These are phyloP conservation scores for Diadophis punctatus DNA, from an alignment of 2,113 vertebrate species.

Conservation along the genomic window DNA sequence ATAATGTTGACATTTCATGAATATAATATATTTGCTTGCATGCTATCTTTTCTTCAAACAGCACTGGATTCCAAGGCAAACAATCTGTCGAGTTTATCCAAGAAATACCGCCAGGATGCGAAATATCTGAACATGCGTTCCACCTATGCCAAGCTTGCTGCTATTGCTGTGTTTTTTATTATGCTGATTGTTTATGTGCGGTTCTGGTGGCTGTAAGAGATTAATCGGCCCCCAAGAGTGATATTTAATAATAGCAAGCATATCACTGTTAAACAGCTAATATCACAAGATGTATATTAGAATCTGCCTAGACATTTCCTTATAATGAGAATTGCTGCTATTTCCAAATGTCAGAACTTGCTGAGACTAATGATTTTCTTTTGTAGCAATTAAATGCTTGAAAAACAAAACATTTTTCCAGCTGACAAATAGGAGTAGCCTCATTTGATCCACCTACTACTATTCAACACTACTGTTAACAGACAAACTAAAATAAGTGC, in stretches of 20 bases:
- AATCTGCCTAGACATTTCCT: constrained; percentile 60
- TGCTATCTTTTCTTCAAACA: constrained; percentile 51
- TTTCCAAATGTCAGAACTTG: constrained; percentile 52
- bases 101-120: constrained; percentile 96
- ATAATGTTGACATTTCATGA: not conserved
- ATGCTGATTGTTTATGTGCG: constrained; percentile 97
- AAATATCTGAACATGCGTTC: constrained; percentile 99
- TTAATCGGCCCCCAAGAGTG: constrained; percentile 41
- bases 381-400: constrained; percentile 49
- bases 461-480: constrained; percentile 30
- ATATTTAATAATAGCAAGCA: constrained; percentile 56
- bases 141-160: constrained; percentile 95
- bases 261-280: constrained; percentile 64
- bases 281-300: constrained; percentile 70
- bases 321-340: constrained; percentile 41
- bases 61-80: constrained; percentile 98
- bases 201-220: constrained; percentile 97
- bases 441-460: constrained; percentile 38
- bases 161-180: constrained; percentile 93
- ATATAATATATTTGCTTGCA: constrained; percentile 15
- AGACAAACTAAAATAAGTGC: constrained; percentile 42
- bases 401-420: constrained; percentile 34
- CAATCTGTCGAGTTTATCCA: constrained; percentile 94
- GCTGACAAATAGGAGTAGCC: not conserved
- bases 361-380: constrained; percentile 63